Percentiles rank a stretch among this genome's conserved stretches.
Evolutionary conservation across 2,888 invertebrate species (phyloP).

Genomic region (Noctua janthe): DNA sequence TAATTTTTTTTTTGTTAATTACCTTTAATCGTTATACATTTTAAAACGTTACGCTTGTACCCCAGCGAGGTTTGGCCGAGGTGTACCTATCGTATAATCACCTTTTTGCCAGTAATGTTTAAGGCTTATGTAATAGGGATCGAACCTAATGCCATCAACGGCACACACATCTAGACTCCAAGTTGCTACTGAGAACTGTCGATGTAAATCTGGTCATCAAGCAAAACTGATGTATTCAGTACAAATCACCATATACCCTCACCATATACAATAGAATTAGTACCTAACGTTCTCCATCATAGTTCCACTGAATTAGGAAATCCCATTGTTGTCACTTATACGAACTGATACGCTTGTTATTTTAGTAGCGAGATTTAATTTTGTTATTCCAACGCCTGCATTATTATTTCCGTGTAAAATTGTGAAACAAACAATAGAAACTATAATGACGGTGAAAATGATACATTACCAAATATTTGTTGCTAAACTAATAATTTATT

Average conservation of each 20-base stretch:
- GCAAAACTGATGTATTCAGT: neutral
- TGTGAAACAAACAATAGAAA: neutral
- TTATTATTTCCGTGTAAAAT: slow-evolving; percentile 7
- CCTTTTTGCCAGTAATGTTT: neutral
- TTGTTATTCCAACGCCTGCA: neutral
- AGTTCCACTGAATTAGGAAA: slow-evolving; percentile 4
- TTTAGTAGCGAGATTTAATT: neutral
- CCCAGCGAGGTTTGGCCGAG: neutral
- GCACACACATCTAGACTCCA: neutral
- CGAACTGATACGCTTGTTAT: neutral
- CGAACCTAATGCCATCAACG: no score
- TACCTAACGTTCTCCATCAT: neutral
- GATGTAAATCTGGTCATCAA: neutral
- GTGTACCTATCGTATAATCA: neutral
- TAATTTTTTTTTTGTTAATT: neutral
- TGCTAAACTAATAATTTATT: neutral
- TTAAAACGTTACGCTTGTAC: neutral
- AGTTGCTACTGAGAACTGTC: no score
- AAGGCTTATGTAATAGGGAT: neutral
- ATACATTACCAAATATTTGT: neutral
- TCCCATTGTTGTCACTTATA: neutral
- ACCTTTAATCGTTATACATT: neutral
- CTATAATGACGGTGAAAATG: neutral
- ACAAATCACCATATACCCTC: no score
- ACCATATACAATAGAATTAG: neutral